Percentiles rank a stretch among this genome's conserved stretches.
phyloP scores from a whole-genome alignment of 1,140 invertebrate species.

The Platyscapa corneri region DNA sequence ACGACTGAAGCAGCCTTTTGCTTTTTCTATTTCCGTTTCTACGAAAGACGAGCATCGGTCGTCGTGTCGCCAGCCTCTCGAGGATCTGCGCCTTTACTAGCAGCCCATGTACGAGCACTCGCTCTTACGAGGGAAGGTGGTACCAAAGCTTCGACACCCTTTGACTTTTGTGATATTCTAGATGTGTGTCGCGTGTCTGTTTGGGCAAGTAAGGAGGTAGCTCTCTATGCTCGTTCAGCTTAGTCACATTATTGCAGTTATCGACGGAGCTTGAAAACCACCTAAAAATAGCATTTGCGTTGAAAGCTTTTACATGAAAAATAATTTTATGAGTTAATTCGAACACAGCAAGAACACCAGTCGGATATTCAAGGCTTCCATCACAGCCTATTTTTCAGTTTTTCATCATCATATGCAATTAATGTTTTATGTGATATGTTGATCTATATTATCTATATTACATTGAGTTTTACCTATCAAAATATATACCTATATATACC shows the following conservation, averaged over 20 bases:
- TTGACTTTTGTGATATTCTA: constrained; percentile 5
- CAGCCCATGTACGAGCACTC: neutral
- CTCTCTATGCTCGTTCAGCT: neutral
- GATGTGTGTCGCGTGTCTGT: neutral
- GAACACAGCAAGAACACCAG: too few relatives aligned
- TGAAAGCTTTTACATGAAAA: neutral
- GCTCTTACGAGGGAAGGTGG: neutral
- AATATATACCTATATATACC: too few relatives aligned
- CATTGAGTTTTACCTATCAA: too few relatives aligned
- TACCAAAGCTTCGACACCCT: neutral
- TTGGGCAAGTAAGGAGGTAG: neutral
- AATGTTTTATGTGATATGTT: too few relatives aligned
- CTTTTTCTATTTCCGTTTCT: constrained; percentile 37
- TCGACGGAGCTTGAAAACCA: neutral
- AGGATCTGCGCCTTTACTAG: too few relatives aligned
- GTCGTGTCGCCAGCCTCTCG: neutral
- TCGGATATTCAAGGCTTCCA: too few relatives aligned
- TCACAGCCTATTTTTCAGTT: too few relatives aligned
- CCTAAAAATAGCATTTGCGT: neutral
- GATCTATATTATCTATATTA: too few relatives aligned
- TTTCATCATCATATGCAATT: too few relatives aligned
- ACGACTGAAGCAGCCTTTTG: neutral
- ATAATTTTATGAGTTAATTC: too few relatives aligned
- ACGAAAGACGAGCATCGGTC: constrained; percentile 36
- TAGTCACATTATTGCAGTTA: neutral